A percentile compares a stretch with the other conserved stretches of the same genome.
Conservation (phyloP, 2,797 vertebrate genomes). For the Falco biarmicus region DNA sequence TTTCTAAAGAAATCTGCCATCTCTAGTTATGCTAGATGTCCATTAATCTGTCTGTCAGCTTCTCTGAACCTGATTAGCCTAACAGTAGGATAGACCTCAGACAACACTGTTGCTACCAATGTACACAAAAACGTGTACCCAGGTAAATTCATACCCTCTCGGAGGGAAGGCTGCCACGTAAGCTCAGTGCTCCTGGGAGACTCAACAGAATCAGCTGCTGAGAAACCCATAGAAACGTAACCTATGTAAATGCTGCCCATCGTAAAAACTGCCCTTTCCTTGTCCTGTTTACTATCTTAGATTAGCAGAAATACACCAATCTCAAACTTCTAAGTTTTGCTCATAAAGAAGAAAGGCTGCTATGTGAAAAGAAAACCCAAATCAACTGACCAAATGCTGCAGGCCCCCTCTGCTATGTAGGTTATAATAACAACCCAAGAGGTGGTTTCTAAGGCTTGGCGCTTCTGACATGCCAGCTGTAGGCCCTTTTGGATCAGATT, state of each 20-base stretch:
- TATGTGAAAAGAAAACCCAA: neutral
- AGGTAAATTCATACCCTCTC: neutral
- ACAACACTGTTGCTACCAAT: neutral
- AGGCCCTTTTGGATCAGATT: neutral
- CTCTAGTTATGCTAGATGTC: neutral
- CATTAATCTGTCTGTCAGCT: neutral
- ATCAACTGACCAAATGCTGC: neutral
- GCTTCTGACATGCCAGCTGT: neutral
- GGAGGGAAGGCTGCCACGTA: neutral
- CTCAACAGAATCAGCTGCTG: neutral
- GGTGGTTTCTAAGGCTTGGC: neutral
- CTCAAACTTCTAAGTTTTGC: neutral
- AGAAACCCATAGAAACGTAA: neutral
- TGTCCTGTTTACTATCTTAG: neutral
- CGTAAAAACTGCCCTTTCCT: neutral
- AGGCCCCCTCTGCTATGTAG: accelerated
- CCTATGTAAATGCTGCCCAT: neutral
- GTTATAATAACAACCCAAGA: neutral
- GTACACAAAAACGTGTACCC: accelerated
- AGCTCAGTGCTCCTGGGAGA: neutral
- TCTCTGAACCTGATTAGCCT: neutral
- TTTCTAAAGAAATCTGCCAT: neutral
- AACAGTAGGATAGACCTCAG: neutral
- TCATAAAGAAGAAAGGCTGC: neutral
- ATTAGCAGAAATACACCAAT: neutral